Evolutionary conservation across 2,888 invertebrate species (phyloP).

Genomic region (Philopedon plagiatum): DNA sequence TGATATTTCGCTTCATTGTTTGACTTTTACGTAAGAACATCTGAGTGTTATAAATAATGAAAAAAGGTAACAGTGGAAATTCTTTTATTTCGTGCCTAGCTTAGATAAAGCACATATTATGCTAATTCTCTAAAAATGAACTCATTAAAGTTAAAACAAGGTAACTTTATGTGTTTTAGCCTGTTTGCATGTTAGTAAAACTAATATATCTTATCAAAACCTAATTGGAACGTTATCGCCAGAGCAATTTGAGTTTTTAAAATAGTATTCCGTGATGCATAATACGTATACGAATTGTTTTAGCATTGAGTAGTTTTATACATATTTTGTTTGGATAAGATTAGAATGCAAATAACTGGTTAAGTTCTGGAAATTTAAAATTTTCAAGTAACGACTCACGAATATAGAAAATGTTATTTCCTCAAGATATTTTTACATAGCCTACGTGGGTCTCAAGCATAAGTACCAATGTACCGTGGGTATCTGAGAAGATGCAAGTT

Average conservation of each 20-base stretch:
- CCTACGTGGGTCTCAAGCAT: too few relatives aligned
- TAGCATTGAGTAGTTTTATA: not conserved
- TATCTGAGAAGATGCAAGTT: too few relatives aligned
- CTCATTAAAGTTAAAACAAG: not conserved
- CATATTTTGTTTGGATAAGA: not conserved
- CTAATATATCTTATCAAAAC: not conserved
- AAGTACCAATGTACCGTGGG: too few relatives aligned
- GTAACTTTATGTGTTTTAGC: not conserved
- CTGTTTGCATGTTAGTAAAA: not conserved
- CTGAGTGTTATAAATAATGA: too few relatives aligned
- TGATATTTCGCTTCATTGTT: too few relatives aligned
- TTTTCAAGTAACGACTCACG: not conserved
- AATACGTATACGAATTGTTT: not conserved
- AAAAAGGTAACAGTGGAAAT: not conserved
- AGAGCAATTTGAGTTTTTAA: not conserved
- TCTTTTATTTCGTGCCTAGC: not conserved
- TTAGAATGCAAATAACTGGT: not conserved
- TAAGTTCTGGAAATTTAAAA: not conserved
- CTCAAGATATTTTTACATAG: too few relatives aligned
- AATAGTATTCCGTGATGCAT: constrained; percentile 1
- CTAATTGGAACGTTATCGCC: constrained; percentile 1
- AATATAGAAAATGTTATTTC: not conserved
- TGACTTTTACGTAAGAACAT: too few relatives aligned
- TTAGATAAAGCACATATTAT: not conserved
- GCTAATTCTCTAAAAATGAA: not conserved